phyloP scores from a whole-genome alignment of 2,888 invertebrate genomes.

The Lagria hirta region DNA sequence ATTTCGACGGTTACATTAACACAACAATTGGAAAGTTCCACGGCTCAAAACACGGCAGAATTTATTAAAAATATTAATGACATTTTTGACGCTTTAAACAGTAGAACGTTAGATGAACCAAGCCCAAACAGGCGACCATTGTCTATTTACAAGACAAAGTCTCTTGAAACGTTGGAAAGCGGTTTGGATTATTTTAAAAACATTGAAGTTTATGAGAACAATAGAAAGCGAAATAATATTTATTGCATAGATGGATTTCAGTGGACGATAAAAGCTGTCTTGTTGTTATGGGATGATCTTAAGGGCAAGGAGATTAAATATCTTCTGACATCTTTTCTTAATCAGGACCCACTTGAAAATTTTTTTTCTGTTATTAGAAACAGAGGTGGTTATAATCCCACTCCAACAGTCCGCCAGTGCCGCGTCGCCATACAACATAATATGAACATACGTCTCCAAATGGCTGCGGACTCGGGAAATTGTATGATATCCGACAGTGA shows the following conservation, averaged over 20 bases:
- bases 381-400: slow-evolving; percentile 13
- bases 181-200: slow-evolving; percentile 9
- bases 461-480: slow-evolving; percentile 5
- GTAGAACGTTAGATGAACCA: slow-evolving; percentile 17
- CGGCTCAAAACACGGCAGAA: slow-evolving; percentile 23
- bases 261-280: slow-evolving; percentile 16
- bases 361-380: slow-evolving; percentile 15
- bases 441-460: slow-evolving; percentile 11
- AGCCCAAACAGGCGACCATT: slow-evolving; percentile 18
- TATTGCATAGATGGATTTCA: slow-evolving; percentile 20
- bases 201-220: slow-evolving; percentile 12
- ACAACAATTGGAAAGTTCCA: slow-evolving; percentile 14
- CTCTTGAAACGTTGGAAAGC: slow-evolving; percentile 4
- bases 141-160: slow-evolving; percentile 23
- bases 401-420: slow-evolving; percentile 7
- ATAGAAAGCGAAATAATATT: slow-evolving; percentile 13
- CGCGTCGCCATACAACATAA: slow-evolving; percentile 10
- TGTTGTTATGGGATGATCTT: slow-evolving; percentile 16
- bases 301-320: slow-evolving; percentile 10
- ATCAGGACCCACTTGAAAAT: slow-evolving; percentile 9
- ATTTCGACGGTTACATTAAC: slow-evolving; percentile 17
- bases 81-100: slow-evolving; percentile 27
- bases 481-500: slow-evolving; percentile 5
- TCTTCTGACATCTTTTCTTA: slow-evolving; percentile 18
- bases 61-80: slow-evolving; percentile 27